Evolutionary conservation across 2,797 vertebrate genomes (phyloP).

Genomic region (Pangasius macronema): DNA sequence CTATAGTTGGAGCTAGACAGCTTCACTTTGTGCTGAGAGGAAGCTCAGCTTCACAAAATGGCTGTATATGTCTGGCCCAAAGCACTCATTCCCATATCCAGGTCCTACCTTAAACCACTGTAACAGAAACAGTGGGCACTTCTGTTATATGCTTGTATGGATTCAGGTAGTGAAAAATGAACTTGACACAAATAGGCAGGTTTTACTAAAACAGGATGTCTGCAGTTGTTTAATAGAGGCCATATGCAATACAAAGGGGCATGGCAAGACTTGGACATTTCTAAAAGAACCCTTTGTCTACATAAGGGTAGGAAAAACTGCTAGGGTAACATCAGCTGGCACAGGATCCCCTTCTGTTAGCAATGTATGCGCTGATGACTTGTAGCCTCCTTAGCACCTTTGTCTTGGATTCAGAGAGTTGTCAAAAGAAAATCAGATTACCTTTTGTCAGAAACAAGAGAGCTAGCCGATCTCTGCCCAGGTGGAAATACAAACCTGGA

Average conservation of each 20-base stretch:
- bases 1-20: conserved; percentile 30
- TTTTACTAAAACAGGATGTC: conserved; percentile 43
- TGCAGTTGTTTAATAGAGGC: conserved; percentile 45
- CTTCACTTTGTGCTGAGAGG: conserved; percentile 8
- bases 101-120: conserved; percentile 7
- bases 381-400: conserved; percentile 55
- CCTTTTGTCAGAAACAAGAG: neutral
- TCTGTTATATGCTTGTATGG: conserved; percentile 22
- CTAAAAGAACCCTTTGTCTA: conserved; percentile 54
- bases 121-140: neutral
- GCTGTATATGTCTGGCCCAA: neutral
- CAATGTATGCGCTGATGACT: conserved; percentile 46
- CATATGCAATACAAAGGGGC: conserved; percentile 42
- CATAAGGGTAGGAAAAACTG: conserved; percentile 49
- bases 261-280: conserved; percentile 27
- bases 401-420: conserved; percentile 35
- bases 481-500: neutral
- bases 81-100: neutral
- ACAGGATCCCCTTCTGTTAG: conserved; percentile 17
- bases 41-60: conserved; percentile 1
- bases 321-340: conserved; percentile 58
- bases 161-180: conserved; percentile 18
- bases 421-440: conserved; percentile 6
- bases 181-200: conserved; percentile 33
- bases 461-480: neutral